A percentile compares a stretch with the other conserved stretches of the same genome.
phyloP scores from a whole-genome alignment of 2,113 vertebrate species.

The Arothron firmamentum region DNA sequence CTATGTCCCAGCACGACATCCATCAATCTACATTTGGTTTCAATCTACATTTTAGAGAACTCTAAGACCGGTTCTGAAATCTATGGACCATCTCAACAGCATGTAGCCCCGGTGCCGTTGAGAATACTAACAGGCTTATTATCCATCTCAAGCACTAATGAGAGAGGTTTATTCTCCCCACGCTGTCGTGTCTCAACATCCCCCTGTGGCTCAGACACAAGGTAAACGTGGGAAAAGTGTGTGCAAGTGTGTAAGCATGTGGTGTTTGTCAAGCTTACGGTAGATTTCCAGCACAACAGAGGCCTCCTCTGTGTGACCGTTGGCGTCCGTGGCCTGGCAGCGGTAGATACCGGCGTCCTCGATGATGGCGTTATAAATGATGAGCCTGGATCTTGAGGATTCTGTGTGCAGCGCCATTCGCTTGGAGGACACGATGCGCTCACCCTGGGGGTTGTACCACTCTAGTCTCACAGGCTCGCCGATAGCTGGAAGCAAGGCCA shows the following conservation, averaged over 20 bases:
- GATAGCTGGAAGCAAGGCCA: conserved; percentile 75
- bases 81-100: conserved; percentile 7
- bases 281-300: conserved; percentile 97
- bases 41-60: too few species aligned
- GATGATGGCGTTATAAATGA: conserved; percentile 92
- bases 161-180: conserved; percentile 28
- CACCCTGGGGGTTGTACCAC: conserved; percentile 95
- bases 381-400: conserved; percentile 84
- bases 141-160: conserved; percentile 36
- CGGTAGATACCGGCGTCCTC: conserved; percentile 97
- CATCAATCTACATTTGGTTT: too few species aligned
- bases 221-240: conserved; percentile 1
- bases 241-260: neutral
- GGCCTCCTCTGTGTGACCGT: conserved; percentile 88
- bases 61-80: too few species aligned
- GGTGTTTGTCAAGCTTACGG: conserved; percentile 78
- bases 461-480: conserved; percentile 91
- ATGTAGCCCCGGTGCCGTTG: conserved; percentile 6
- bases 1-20: conserved; percentile 28
- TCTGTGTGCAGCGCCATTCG: conserved; percentile 89
- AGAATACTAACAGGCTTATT: conserved; percentile 40
- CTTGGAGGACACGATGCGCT: conserved; percentile 83
- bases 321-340: conserved; percentile 87
- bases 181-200: conserved; percentile 16
- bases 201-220: conserved; percentile 4